These are phyloP conservation scores for Saturnia pavonia DNA, from an alignment of 2,888 invertebrate species.

Conservation along the genomic window DNA sequence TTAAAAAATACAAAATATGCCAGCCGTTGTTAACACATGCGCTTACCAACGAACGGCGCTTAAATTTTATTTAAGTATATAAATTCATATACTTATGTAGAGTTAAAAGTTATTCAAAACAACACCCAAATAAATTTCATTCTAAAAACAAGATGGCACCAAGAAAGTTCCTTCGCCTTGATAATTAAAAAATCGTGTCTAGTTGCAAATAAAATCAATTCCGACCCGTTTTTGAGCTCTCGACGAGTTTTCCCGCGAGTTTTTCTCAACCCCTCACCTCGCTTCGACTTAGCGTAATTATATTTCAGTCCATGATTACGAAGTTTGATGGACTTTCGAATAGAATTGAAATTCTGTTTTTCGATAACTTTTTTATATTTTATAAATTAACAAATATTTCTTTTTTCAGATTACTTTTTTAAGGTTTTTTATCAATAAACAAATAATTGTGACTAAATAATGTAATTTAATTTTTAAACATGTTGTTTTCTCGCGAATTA, in stretches of 20 bases:
- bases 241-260: slow-evolving; percentile 49
- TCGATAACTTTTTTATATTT: background rate
- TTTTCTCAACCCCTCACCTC: slow-evolving; percentile 58
- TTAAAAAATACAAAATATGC: too few species aligned
- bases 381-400: too few species aligned
- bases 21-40: too few species aligned
- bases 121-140: background rate
- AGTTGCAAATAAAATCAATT: slow-evolving; percentile 79
- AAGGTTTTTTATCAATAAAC: too few species aligned
- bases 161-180: slow-evolving; percentile 22
- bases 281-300: slow-evolving; percentile 60
- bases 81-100: too few species aligned
- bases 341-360: slow-evolving; percentile 14
- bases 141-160: background rate
- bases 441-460: too few species aligned
- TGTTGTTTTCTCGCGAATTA: too few species aligned
- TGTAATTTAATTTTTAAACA: too few species aligned
- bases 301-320: slow-evolving; percentile 66
- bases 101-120: background rate
- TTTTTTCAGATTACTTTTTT: too few species aligned
- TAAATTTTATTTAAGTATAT: too few species aligned
- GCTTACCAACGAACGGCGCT: too few species aligned
- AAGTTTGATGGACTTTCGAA: slow-evolving; percentile 58
- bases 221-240: slow-evolving; percentile 43
- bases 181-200: slow-evolving; percentile 80